Percentiles rank a stretch among this genome's conserved stretches.
Evolutionary conservation across 2,113 vertebrate species (phyloP).

Genomic region (Periophthalmodon schlosseri): DNA sequence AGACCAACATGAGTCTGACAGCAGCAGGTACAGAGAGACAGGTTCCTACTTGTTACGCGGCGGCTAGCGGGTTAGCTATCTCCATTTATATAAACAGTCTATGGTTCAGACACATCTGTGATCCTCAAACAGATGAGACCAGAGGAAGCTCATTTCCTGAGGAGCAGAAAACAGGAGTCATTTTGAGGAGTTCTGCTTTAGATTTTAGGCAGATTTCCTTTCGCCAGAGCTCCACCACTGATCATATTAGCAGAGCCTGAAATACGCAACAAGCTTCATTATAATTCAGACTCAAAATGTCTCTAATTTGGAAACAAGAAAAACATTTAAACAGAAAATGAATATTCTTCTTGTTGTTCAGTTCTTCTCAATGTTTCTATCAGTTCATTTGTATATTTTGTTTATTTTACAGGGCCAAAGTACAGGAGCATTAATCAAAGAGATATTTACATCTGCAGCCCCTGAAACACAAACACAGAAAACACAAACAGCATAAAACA

Average conservation of each 20-base stretch:
- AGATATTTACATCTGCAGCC: no score
- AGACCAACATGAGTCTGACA: no score
- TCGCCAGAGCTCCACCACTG: conserved; percentile 1
- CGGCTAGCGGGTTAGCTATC: no score
- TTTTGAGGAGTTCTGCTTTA: conserved; percentile 9
- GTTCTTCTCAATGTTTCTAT: background rate
- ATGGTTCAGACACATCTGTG: conserved; percentile 15
- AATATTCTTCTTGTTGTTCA: background rate
- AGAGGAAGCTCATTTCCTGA: conserved; percentile 36
- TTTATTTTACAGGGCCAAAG: no score
- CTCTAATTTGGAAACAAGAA: background rate
- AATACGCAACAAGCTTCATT: background rate
- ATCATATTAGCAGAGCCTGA: conserved; percentile 1
- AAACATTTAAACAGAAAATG: background rate
- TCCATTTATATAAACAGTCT: no score
- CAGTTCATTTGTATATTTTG: no score
- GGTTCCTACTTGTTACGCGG: no score
- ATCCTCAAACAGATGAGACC: conserved; percentile 13
- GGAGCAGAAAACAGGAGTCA: background rate
- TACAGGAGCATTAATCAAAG: no score
- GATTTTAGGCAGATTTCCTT: conserved; percentile 1
- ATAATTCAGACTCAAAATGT: background rate
- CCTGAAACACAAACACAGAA: no score
- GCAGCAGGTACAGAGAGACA: no score
- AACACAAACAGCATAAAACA: no score